Base-by-base conservation (phyloP, 2,888 invertebrate species). In the Campoletis raptor region DNA sequence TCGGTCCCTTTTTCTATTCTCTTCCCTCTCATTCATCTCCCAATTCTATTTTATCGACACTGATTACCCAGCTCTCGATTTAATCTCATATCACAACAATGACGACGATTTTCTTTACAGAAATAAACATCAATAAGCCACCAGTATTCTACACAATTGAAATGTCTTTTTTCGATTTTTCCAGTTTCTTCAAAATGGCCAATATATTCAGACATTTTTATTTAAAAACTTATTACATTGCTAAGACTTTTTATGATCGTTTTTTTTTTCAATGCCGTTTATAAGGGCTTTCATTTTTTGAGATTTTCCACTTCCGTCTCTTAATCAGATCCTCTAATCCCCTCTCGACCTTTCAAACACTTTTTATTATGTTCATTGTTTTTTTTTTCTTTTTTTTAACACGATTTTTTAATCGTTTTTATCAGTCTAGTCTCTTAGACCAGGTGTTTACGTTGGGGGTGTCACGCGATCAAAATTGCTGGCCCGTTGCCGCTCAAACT, bases 391-490 rank as follows among this genome's bases (percentile, higher is more conserved):
- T n/a, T 21, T 69, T 45, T 70, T 6, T 40, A 45, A 30, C 24
- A 42, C 9, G 21, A 21, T 37, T 37, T n/a, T 37, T 37, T 72
- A 48, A 40, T 72, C 37, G 5, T 36, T 73, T 61, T 73, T 66
- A 69, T 66, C 73, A 40, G 85, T 79, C 73, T 45, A 57, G 78
- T 78, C 85, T 85, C 74, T 74, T 69, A 81, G 85, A 79, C 67
- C 81, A 45, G 66, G 67, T 37, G 70, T 66, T 66, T 48, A 30
- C 30, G 66, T 72, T 36, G 81, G 45, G 66, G 72, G 67, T 67
- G 69, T 69, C 81, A 85, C 81, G 81, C 85, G 78, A 78, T 85
- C 73, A 69, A 48, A 73, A 76, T 73, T 30, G 67, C 78, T 66
- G 54, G 81, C 45, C 69, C 57, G 73, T 78, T 78, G 37, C 73